These are phyloP conservation scores for Micronycteris hirsuta DNA, from an alignment of 2,113 vertebrate genomes.

Conservation along the genomic window DNA sequence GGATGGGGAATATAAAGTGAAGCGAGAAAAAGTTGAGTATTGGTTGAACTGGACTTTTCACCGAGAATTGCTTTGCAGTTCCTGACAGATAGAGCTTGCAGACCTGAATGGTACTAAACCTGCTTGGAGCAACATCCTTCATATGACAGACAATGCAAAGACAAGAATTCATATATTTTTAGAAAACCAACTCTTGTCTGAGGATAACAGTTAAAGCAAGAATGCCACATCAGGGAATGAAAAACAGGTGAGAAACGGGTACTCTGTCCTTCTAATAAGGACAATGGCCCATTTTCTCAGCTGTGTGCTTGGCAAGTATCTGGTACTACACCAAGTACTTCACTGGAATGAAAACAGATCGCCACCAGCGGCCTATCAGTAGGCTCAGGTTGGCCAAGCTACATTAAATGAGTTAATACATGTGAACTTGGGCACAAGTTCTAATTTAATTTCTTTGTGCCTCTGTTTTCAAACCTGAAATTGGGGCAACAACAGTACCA, in stretches of 20 bases:
- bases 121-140: constrained; percentile 7
- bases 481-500: neutral
- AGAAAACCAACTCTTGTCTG: neutral
- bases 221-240: neutral
- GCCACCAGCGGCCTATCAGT: neutral
- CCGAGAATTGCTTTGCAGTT: neutral
- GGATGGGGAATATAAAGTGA: neutral
- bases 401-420: neutral
- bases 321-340: neutral
- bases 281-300: neutral
- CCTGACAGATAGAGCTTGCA: neutral
- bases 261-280: neutral
- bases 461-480: neutral
- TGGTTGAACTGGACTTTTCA: neutral
- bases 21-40: neutral
- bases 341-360: neutral
- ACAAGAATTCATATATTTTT: neutral
- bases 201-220: neutral
- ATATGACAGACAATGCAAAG: neutral
- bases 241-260: neutral
- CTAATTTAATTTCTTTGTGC: neutral
- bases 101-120: neutral
- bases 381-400: neutral
- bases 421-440: neutral
- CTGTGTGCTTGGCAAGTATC: neutral